Evolutionary conservation across 2,797 vertebrate genomes (phyloP), one percentile per base, ranked within the genome.

Genomic region (Clarias laeviceps): DNA sequence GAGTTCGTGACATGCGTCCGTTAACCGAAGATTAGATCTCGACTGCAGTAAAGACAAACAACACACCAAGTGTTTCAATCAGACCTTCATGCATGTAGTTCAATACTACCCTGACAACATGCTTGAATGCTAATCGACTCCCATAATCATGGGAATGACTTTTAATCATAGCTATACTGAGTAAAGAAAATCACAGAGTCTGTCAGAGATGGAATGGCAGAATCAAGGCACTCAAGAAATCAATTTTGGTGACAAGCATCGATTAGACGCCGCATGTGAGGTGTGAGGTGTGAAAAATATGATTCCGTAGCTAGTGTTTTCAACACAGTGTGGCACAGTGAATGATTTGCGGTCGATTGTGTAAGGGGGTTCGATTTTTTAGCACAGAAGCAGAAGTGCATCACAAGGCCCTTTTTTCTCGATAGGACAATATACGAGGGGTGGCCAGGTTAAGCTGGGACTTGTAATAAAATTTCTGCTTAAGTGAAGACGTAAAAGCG

Each of bases 241-340:
- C 76, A 62, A 62, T 79, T 79, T n/a, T n/a, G 32, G 76, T 77
- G 54, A 77, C 74, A 20, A 24, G 74, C 74, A 77, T 77, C 74
- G 20, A 59, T 77, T 11, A 77, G 74, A 9, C 2, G 3, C 11
- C 24, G 76, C 7, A 34, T 62, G 32, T 40, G 20, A 37, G 54
- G 56, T 17, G 24, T 50, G 37, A 73, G 40, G 70, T 76, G 73
- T 29, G 14, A 20, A 34, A 29, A 59, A 77, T 56, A 11, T 18
- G 3, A 56, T 11, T 29, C n/a, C n/a, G 32, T 59, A 59, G 34
- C 9, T 22, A 8, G 32, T 12, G 32, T 62, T 37, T 79, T 79
- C 2, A 37, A 40, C 72, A 27, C 29, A 17, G 20, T 59, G 74
- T 22, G 29, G 59, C 74, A 59, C 8, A 7, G 76, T 24, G 76